phyloP scores from a whole-genome alignment of 2,888 invertebrate species.

The Heliothis peltigera region DNA sequence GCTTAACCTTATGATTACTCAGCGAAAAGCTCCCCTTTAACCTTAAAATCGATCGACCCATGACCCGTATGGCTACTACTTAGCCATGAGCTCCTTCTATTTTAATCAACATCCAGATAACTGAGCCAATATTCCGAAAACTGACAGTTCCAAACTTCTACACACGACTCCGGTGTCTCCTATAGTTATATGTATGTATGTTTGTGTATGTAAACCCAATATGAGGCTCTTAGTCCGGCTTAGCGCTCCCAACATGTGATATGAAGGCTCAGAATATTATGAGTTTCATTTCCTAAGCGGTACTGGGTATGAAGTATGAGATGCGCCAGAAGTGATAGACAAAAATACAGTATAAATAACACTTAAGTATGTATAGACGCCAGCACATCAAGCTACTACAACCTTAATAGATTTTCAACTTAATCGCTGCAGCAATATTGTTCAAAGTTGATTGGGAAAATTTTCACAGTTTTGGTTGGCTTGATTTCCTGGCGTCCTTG shows the following conservation, averaged over 20 bases:
- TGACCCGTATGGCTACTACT: too few relatives aligned
- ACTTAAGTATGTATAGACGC: too few relatives aligned
- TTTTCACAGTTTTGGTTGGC: too few relatives aligned
- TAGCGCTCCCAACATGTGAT: conserved; percentile 34
- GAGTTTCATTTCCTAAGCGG: background rate
- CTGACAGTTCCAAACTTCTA: conserved; percentile 1
- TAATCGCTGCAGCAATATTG: too few relatives aligned
- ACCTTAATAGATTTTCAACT: too few relatives aligned
- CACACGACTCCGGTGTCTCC: background rate
- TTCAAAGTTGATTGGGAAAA: too few relatives aligned
- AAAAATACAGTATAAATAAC: background rate
- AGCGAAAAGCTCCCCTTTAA: too few relatives aligned
- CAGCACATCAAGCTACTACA: too few relatives aligned
- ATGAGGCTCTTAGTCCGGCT: conserved; percentile 49
- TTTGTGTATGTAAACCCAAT: conserved; percentile 30
- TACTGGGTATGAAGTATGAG: background rate
- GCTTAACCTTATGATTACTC: too few relatives aligned
- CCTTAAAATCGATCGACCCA: too few relatives aligned
- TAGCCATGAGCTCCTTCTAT: too few relatives aligned
- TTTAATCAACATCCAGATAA: background rate
- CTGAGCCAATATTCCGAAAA: background rate
- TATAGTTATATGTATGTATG: conserved; percentile 10
- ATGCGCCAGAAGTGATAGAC: background rate
- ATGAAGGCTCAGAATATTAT: conserved; percentile 31
- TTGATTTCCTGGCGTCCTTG: too few relatives aligned